Base-by-base conservation (phyloP, 2,113 vertebrate genomes). In the Smithornis capensis region DNA sequence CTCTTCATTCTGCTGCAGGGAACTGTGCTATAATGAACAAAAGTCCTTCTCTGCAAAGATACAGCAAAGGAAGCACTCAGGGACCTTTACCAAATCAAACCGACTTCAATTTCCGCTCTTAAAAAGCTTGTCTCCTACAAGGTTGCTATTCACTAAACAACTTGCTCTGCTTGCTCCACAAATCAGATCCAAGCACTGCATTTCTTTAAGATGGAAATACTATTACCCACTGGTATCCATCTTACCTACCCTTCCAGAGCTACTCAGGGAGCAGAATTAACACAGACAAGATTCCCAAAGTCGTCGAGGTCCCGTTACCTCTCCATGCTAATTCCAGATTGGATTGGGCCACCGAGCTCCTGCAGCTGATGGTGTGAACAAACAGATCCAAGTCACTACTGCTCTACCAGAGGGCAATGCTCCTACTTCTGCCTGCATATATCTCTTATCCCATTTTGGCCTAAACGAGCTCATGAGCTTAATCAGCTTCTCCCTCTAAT, bases 371-470 rank as follows among this genome's bases (percentile, higher is more conserved):
- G 33, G 10, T 1, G 6, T 33, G 35, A 18, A 6, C 42, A 50
- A 64, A 14, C 6, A 65, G 14, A 22, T 21, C 14, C 8, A 23
- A 6, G 14, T 49, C 14, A 5, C 40, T 10, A 0, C 5, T 12
- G 10, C 29, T 24, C 33, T 37, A 8, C 10, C 2, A n/a, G 7
- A 24, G 14, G 2, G 4, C 4, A 55, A 79, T 15, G 12, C 29
- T 71, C 19, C 49, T 68, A 5, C n/a, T n/a, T 42, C 38, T 83
- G 23, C 22, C 50, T 15, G 29, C n/a, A 3, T 6, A 8, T 3
- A 57, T 5, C 29, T 25, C 60, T 65, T 37, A n/a, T 28, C 22
- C 15, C 52, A 18, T 24, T 89, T 28, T 50, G 27, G 19, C 60
- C 63, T 75, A 27, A 81, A 63, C 2, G 14, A 87, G 38, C 50